Base-by-base conservation (phyloP, 2,113 vertebrate genomes). In the Podarcis cretensis region DNA sequence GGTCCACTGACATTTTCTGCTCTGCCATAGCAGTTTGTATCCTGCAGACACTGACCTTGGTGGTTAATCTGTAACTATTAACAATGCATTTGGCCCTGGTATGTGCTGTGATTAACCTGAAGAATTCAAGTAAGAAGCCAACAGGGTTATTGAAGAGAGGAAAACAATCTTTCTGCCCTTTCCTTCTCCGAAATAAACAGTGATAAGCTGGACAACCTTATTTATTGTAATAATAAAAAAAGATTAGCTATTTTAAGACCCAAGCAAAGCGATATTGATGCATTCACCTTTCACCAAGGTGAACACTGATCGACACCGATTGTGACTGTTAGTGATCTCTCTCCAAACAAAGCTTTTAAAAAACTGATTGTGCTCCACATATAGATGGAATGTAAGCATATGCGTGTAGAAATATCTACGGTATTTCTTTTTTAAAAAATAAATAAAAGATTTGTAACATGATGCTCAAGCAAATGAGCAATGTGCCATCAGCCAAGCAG, bases 31-130 rank as follows among this genome's bases (percentile, higher is more conserved):
- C 57, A 40, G 66, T 48, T 87, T 74, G 66, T 87, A 78, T 87
- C 84, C 84, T 79, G 75, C 27, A 54, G 59, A 73, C 76, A 27
- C n/a, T 75, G 81, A 43, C 54, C 87, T 87, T 87, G 88, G 66
- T 65, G 48, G 90, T 92, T 95, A 94, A 93, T 93, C 32, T 83
- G 65, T 90, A 90, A 83, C 89, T 71, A 32, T 91, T 92, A 94
- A 93, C 91, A 80, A 48, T 84, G 89, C 21, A 66, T 87, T 84
- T 69, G 23, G 76, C 81, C 54, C 66, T 4, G 54, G 40, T 71
- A 87, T 65, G 78, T 79, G 25, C 85, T 73, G 43, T 71, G 85
- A 65, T 93, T 85, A 87, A 90, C 85, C 85, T 83, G 84, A 65
- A 83, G 81, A 89, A 82, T 87, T 87, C 83, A 37, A 81, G 71